phyloP scores from a whole-genome alignment of 2,113 vertebrate genomes.

The Hiodon alosoides region DNA sequence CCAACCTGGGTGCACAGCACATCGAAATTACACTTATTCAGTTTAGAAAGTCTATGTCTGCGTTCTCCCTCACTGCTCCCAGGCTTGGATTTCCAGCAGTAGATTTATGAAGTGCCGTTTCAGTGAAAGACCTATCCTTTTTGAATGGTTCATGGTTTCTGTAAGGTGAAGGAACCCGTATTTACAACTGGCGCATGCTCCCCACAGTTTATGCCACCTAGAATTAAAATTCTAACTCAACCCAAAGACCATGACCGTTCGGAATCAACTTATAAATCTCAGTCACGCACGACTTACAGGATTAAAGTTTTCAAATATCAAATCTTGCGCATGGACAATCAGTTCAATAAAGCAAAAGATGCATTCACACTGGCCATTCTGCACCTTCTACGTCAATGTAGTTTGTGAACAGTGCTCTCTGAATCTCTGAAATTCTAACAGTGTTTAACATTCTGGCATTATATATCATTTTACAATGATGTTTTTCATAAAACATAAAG shows the following conservation, averaged over 20 bases:
- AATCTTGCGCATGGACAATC: background rate
- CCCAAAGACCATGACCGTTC: background rate
- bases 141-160: constrained; percentile 2
- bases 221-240: background rate
- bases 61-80: background rate
- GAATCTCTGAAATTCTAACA: too few relatives aligned
- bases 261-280: background rate
- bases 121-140: constrained; percentile 1
- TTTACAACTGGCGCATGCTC: background rate
- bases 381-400: too few relatives aligned
- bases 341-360: background rate
- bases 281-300: background rate
- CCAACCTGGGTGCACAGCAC: background rate
- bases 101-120: constrained; percentile 7
- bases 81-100: constrained; percentile 1
- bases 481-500: too few relatives aligned
- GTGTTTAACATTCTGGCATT: too few relatives aligned
- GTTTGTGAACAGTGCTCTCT: too few relatives aligned
- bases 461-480: too few relatives aligned
- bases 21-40: background rate
- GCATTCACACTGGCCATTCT: background rate
- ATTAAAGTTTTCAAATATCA: background rate
- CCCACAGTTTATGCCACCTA: background rate
- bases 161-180: background rate
- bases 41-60: background rate